Evolutionary conservation across 2,113 vertebrate genomes (phyloP), one percentile per base, ranked within the genome.

Genomic region (Epinephelus fuscoguttatus): DNA sequence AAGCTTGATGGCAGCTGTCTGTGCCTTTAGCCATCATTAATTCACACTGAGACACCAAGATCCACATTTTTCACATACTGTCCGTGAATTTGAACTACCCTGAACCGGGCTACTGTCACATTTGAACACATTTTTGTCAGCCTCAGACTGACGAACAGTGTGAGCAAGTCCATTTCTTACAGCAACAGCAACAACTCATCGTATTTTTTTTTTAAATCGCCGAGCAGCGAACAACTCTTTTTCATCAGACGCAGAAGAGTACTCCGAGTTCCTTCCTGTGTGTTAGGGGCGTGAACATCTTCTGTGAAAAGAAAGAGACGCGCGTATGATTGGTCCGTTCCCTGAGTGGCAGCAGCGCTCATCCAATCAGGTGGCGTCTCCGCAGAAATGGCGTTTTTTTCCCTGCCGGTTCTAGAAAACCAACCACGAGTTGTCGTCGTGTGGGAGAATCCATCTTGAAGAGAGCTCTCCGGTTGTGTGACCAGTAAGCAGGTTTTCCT

Each of bases 361-460:
- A 33, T 15, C 94, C 85, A 95, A 95, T 94, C 73, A 82, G 18
- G 56, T 0, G 4, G 18, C 56, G 53, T 40, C 67, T 80, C 75
- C 27, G 53, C 75, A 92, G 75, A 90, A 90, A 62, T 40, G 75
- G 83, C 11, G 40, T 84, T 87, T 88, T 88, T 88, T 80, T 81
- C 72, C 45, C 86, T 80, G 74, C 94, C 93, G 94, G 93, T 93
- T 91, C 90, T 95, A 94, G 94, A 95, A 95, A 94, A 92, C 88
- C 90, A 93, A 93, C 95, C 95, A 94, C 93, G 93, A 94, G 95
- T 93, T 89, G 92, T 91, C 88, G 92, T 93, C 91, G 88, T 91
- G 91, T 93, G 94, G 93, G 94, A 95, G 95, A 95, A 93, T 94
- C 93, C 92, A 95, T 95, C 93, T 95, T 92, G 91, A 93, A 91